A percentile compares a stretch with the other conserved stretches of the same genome.
Evolutionary conservation across 2,888 invertebrate genomes (phyloP).

Genomic region (Clitarchus hookeri): DNA sequence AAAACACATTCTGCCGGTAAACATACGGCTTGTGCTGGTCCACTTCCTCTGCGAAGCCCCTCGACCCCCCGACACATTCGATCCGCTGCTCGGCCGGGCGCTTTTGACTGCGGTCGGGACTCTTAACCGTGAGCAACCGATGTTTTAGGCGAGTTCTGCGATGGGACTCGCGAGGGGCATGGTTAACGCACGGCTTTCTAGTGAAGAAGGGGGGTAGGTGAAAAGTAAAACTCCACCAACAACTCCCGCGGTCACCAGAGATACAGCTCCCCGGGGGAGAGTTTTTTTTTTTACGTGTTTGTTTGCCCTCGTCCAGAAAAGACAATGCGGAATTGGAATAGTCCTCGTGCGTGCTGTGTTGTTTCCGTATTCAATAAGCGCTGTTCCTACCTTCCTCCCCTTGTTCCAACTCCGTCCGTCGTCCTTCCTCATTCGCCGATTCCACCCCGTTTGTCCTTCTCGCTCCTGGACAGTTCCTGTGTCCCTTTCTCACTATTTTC

Average conservation of each 20-base stretch:
- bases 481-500: background rate
- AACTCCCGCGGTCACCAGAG: constrained; percentile 5
- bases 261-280: background rate
- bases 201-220: background rate
- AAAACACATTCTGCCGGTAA: background rate
- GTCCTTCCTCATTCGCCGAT: background rate
- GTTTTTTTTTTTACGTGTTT: background rate
- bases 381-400: background rate
- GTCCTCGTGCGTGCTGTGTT: background rate
- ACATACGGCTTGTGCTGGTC: background rate
- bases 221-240: constrained; percentile 4
- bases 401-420: background rate
- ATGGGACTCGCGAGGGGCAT: background rate
- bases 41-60: background rate
- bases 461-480: background rate
- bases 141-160: background rate
- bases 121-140: background rate
- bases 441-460: too few relatives aligned
- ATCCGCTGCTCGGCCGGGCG: background rate
- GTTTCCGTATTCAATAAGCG: constrained; percentile 8
- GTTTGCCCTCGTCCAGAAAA: constrained; percentile 1
- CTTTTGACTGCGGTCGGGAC: background rate
- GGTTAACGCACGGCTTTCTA: too few relatives aligned
- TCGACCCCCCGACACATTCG: too few relatives aligned
- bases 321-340: constrained; percentile 4